Base-by-base conservation (phyloP, 2,888 invertebrate species). In the Cacoxenus indagator region DNA sequence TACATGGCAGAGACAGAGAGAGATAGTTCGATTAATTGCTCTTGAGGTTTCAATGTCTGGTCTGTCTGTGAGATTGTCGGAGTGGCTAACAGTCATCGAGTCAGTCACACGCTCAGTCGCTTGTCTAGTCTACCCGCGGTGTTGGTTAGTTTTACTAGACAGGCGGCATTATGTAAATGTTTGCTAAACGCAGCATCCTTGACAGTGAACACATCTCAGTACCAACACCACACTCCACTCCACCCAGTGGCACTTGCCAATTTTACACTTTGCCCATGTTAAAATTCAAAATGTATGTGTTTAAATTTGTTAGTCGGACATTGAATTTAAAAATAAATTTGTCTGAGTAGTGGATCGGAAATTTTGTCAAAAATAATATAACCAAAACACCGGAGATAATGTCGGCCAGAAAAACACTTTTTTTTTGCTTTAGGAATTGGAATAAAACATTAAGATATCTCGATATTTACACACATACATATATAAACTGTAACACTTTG, bases 141-240 rank as follows among this genome's bases (percentile, higher is more conserved):
- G 29, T 68, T 67, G 68, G 72, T 80, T 84, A 77, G 78, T 82
- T 73, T 81, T 83, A 82, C 81, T 84, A 83, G 84, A 85, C 85
- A 76, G 70, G 22, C 11, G 43, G 37, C 69, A 76, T 71, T 82
- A 82, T 81, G 83, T 75, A 80, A 82, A 82, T 82, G 59, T 55
- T 62, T 29, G 45, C n/a, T 24, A 14, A 45, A 24, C 61, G 37
- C 43, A 62, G 45, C 45, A 69, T 55, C 68, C 73, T 67, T 62
- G 66, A 64, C 67, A 71, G 68, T 70, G 65, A 61, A 62, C 22
- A 37, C 9, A 8, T 37, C 14, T 14, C 14, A 11, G 37, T 4
- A 14, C 37, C 37, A 8, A 11, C 14, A 14, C 9, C 37, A 14
- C 14, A 22, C 43, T 45, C 14, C 26, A 43, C 46, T 43, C 14